A percentile compares a stretch with the other conserved stretches of the same genome.
These are phyloP conservation scores for Liposcelis brunnea DNA, from an alignment of 2,888 invertebrate genomes.

Conservation along the genomic window DNA sequence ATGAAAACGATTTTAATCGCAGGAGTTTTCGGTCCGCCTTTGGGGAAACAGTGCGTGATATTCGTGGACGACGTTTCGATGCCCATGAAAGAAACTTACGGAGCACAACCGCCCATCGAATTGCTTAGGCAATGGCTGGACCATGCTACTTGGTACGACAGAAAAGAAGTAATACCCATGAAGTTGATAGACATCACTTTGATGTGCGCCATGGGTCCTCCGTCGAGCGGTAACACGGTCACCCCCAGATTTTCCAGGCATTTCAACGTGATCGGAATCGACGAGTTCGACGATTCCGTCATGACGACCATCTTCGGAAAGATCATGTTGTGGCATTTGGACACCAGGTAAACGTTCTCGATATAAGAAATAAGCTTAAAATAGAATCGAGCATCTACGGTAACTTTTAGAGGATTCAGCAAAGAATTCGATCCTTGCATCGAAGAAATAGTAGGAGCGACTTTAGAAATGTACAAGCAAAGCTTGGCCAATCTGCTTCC, in stretches of 20 bases:
- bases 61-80: conserved; percentile 96
- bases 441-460: conserved; percentile 71
- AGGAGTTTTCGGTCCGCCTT: conserved; percentile 82
- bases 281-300: conserved; percentile 74
- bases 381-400: background rate
- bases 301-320: conserved; percentile 71
- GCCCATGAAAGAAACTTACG: conserved; percentile 77
- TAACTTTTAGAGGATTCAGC: conserved; percentile 60
- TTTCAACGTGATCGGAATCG: conserved; percentile 68
- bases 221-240: conserved; percentile 65
- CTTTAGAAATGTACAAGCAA: conserved; percentile 70
- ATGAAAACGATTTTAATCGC: conserved; percentile 14
- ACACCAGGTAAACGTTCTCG: conserved; percentile 53
- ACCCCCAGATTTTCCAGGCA: conserved; percentile 75
- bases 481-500: conserved; percentile 70
- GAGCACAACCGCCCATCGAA: conserved; percentile 90
- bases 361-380: too few relatives aligned
- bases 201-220: conserved; percentile 71
- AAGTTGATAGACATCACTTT: conserved; percentile 65
- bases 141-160: conserved; percentile 74
- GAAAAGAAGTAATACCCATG: conserved; percentile 59
- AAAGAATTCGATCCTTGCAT: conserved; percentile 89
- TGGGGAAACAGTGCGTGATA: conserved; percentile 73
- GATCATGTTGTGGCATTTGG: conserved; percentile 89
- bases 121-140: conserved; percentile 79